Evolutionary conservation across 2,113 vertebrate species (phyloP), one percentile per base, ranked within the genome.

Genomic region (Zosterops pallidus): DNA sequence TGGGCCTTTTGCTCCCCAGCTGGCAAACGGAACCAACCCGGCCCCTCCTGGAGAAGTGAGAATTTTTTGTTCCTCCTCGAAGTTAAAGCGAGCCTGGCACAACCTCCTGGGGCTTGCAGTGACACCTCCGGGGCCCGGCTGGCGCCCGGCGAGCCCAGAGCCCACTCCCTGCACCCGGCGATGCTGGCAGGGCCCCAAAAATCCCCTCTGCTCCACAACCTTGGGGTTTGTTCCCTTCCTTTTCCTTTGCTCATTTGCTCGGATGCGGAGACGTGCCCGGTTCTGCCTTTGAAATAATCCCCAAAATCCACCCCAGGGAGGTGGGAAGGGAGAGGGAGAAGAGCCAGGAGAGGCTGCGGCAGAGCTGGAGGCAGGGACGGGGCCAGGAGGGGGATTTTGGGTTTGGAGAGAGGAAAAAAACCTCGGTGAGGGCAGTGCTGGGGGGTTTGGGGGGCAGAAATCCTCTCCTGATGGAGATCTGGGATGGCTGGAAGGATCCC

Each of bases 291-390:
- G 37, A 79, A 90, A 88, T 65, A 75, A 65, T n/a, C 42, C 82
- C n/a, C 0, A 47, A 81, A 21, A 70, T 23, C 55, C 22, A 0
- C 78, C 77, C 4, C 21, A 0, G 5, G 24, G 35, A 23, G 12
- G 6, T 0, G 37, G 26, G 12, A 16, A 1, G 4, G 3, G 56
- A 12, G 8, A 11, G 68, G 57, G 39, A 14, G 1, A 0, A 2
- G 5, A 0, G 21, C 9, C 81, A 7, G 68, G 62, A 63, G 25
- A 57, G 25, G 92, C 79, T 81, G 78, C 68, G 14, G 83, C 55
- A 29, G 68, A 31, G 22, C 62, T 2, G 37, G 57, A 2, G 11
- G 87, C 23, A 0, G 57, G 33, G 49, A 28, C 52, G 1, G 62
- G 14, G 22, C 50, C 62, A 7, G 63, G 52, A 47, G 35, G 20